Percentiles rank a stretch among this genome's conserved stretches.
Conservation (phyloP, 2,888 invertebrate genomes). For the Chaetogeoica ovagalla region DNA sequence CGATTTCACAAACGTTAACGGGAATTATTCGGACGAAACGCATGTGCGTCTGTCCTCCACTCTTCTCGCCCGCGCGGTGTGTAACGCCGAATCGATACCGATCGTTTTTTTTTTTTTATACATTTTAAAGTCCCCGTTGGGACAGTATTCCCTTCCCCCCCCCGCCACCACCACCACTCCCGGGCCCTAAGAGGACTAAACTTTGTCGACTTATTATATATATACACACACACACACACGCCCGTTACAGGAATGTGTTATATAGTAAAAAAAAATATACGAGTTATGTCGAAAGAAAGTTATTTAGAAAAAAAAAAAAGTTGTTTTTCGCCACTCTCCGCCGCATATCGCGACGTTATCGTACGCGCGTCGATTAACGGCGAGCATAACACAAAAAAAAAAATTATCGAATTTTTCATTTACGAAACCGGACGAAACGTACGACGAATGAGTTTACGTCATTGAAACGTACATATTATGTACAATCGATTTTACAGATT, state of each 20-base stretch:
- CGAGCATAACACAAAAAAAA: too few relatives aligned
- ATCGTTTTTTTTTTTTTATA: conserved; percentile 30
- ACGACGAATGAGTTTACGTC: too few relatives aligned
- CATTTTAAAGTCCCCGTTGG: conserved; percentile 21
- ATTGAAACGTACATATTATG: too few relatives aligned
- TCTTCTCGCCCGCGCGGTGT: not conserved
- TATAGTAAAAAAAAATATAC: conserved; percentile 17
- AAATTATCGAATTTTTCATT: too few relatives aligned
- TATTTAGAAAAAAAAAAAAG: not conserved
- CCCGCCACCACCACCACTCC: too few relatives aligned
- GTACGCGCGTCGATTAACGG: too few relatives aligned
- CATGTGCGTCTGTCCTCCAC: too few relatives aligned
- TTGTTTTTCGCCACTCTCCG: too few relatives aligned
- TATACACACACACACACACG: not conserved
- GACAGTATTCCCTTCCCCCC: not conserved
- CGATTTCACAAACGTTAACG: conserved; percentile 44
- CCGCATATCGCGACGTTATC: too few relatives aligned
- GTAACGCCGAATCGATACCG: conserved; percentile 36
- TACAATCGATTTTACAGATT: too few relatives aligned
- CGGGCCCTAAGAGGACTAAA: conserved; percentile 32
- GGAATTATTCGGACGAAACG: conserved; percentile 25
- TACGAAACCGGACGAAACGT: too few relatives aligned
- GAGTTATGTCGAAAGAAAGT: conserved; percentile 16
- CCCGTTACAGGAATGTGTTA: not conserved
- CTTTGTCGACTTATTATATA: conserved; percentile 32